Conservation (phyloP, 2,888 invertebrate species). For the Pharmacophagus antenor region DNA sequence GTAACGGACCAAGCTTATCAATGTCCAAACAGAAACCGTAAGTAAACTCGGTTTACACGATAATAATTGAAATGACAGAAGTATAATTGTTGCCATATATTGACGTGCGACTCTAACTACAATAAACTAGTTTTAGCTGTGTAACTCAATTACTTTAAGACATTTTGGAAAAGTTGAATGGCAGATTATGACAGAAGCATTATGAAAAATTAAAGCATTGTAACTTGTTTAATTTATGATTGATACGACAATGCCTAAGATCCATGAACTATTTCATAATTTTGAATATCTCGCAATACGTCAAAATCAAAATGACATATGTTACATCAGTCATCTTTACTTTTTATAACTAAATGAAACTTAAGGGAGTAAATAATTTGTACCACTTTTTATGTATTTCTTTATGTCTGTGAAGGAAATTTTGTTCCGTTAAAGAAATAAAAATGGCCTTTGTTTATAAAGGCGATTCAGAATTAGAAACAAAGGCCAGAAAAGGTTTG, state of each 20-base stretch:
- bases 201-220: too few relatives aligned
- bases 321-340: too few relatives aligned
- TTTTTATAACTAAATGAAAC: neutral
- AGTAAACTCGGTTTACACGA: neutral
- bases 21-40: neutral
- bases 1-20: neutral
- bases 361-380: neutral
- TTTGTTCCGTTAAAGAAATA: neutral
- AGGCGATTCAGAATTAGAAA: conserved; percentile 84
- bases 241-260: too few relatives aligned
- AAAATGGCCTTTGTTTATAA: conserved; percentile 74
- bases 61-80: neutral
- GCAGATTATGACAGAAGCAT: too few relatives aligned
- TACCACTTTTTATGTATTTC: neutral
- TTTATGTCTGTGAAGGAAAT: neutral
- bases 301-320: too few relatives aligned
- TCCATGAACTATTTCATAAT: too few relatives aligned
- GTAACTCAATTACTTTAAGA: too few relatives aligned
- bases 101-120: neutral
- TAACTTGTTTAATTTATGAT: too few relatives aligned
- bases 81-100: neutral
- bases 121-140: neutral
- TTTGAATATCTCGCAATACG: too few relatives aligned
- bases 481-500: conserved; percentile 86
- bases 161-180: too few relatives aligned